Evolutionary conservation across 1,140 invertebrate species (phyloP).

Genomic region (Bombus sylvicola): DNA sequence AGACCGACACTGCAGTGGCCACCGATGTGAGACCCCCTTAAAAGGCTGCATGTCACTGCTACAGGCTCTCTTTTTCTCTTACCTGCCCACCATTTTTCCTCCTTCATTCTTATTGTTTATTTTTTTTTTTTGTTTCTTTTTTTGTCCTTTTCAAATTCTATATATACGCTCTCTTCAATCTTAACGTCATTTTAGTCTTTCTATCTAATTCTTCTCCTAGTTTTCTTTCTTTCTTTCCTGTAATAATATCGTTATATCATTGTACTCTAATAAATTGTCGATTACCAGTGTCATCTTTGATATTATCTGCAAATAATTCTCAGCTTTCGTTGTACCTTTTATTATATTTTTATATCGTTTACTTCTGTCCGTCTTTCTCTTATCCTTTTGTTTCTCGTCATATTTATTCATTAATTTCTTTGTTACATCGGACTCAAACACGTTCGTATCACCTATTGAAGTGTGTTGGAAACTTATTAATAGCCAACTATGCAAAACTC

Average conservation of each 20-base stretch:
- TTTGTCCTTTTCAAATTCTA: not conserved
- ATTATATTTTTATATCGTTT: not conserved
- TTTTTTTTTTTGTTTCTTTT: constrained; percentile 23
- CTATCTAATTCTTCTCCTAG: not conserved
- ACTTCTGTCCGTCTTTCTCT: not conserved
- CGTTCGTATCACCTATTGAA: not conserved
- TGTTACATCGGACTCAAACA: not conserved
- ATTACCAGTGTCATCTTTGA: constrained; percentile 8
- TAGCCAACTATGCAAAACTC: constrained; percentile 3
- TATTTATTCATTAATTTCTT: constrained; percentile 5
- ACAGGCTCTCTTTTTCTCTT: constrained; percentile 44
- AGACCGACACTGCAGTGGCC: constrained; percentile 78
- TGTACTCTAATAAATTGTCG: constrained; percentile 25
- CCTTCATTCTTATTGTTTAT: constrained; percentile 6
- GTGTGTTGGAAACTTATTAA: not conserved
- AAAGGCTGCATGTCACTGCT: constrained; percentile 66
- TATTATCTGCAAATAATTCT: not conserved
- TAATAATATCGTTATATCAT: constrained; percentile 24
- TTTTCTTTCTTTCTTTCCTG: not conserved
- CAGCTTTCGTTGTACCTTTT: constrained; percentile 20
- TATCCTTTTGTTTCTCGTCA: constrained; percentile 8
- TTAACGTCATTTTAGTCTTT: not conserved
- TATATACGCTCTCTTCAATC: not conserved
- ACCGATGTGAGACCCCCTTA: constrained; percentile 79
- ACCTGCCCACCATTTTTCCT: constrained; percentile 34